phyloP scores from a whole-genome alignment of 1,140 invertebrate species.

The Euschistus heros region DNA sequence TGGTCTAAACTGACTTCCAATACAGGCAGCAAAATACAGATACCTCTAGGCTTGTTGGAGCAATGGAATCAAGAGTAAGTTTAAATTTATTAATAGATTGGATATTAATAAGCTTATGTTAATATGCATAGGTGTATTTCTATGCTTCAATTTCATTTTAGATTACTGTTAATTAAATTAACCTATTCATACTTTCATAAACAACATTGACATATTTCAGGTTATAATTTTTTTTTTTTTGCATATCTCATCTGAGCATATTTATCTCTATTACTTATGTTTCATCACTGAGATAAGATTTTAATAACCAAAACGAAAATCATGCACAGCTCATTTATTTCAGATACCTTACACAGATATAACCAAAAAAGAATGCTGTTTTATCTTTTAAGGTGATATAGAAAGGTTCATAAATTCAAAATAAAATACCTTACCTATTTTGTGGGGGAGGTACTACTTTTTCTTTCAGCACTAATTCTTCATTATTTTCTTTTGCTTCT shows the following conservation, averaged over 20 bases:
- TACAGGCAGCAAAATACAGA: too few species aligned
- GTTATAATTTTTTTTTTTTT: too few species aligned
- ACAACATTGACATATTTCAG: too few species aligned
- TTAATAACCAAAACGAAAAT: background rate
- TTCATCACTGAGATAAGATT: background rate
- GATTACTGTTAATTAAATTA: too few species aligned
- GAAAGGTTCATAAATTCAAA: background rate
- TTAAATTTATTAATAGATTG: too few species aligned
- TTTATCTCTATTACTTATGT: background rate
- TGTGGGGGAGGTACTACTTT: slow-evolving; percentile 26
- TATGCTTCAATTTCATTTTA: too few species aligned
- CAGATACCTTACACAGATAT: background rate
- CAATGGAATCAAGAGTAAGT: too few species aligned
- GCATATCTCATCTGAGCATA: background rate
- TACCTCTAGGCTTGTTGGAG: too few species aligned
- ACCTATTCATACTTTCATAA: too few species aligned
- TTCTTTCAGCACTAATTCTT: slow-evolving; percentile 13
- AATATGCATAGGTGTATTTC: too few species aligned
- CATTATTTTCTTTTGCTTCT: background rate
- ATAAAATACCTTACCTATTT: slow-evolving; percentile 31
- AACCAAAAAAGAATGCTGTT: background rate
- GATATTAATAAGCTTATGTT: too few species aligned
- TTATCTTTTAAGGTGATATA: background rate
- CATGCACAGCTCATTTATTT: background rate
- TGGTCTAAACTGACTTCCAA: too few species aligned